Conservation (phyloP, 2,113 vertebrate genomes). For the Calonectris borealis region DNA sequence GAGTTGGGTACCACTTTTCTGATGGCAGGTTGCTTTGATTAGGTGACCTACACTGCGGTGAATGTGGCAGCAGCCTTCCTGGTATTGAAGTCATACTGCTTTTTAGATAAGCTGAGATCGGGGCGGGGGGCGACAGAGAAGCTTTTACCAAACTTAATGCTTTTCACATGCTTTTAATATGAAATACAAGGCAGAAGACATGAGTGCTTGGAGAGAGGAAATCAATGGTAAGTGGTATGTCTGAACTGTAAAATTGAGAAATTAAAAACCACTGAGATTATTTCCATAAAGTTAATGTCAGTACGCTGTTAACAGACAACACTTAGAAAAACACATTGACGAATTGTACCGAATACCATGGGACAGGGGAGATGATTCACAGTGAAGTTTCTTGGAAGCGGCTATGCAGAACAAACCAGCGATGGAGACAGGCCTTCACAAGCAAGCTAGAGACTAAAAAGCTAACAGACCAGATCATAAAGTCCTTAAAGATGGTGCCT, state of each 20-base stretch:
- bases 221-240: not conserved
- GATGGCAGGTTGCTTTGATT: not conserved
- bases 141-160: not conserved
- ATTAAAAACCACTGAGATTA: not conserved
- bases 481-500: not conserved
- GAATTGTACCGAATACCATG: not conserved
- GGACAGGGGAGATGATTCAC: not conserved
- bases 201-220: not conserved
- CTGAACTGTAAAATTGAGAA: not conserved
- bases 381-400: not conserved
- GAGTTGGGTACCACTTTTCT: not conserved
- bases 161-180: not conserved
- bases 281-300: not conserved
- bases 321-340: not conserved
- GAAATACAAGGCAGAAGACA: not conserved
- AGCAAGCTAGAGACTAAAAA: not conserved
- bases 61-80: not conserved
- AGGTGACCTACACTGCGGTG: rapidly evolving
- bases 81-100: not conserved
- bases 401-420: not conserved
- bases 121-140: not conserved
- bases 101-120: not conserved
- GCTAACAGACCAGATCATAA: not conserved
- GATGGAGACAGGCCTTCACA: too few relatives aligned
- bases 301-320: not conserved